Percentiles rank a stretch among this genome's conserved stretches.
Conservation (phyloP, 2,797 vertebrate genomes). For the Sebastes melanostomus region DNA sequence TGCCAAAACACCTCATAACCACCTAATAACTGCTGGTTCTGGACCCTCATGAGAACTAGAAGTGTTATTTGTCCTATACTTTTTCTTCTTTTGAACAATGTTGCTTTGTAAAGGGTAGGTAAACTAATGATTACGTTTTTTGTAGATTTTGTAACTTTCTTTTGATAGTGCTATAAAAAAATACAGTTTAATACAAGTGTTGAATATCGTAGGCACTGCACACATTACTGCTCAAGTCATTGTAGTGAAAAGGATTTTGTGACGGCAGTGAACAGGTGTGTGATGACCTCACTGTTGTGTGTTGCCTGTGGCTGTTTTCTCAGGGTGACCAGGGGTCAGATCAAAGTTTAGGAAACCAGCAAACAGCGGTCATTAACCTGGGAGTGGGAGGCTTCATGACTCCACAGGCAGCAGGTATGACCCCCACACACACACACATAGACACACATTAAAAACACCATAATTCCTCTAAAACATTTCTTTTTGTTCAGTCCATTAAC, state of each 20-base stretch:
- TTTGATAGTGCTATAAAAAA: not conserved
- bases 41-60: not conserved
- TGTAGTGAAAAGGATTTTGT: not conserved
- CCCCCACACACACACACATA: not conserved
- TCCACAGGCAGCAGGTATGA: conserved; percentile 91
- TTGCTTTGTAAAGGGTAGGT: not conserved
- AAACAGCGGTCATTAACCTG: conserved; percentile 94
- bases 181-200: not conserved
- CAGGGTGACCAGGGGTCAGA: conserved; percentile 92
- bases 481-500: conserved; percentile 24
- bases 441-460: not conserved
- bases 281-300: conserved; percentile 22
- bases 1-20: conserved; percentile 9
- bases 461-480: conserved; percentile 2
- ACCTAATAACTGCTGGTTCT: not conserved
- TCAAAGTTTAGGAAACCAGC: conserved; percentile 91
- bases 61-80: not conserved
- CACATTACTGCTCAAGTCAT: not conserved
- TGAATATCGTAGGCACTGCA: not conserved
- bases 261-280: not conserved
- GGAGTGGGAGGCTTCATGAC: conserved; percentile 94
- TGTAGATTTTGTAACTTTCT: not conserved
- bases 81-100: not conserved
- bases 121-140: not conserved
- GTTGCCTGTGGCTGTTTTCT: conserved; percentile 3